Evolutionary conservation across 2,888 invertebrate genomes (phyloP), one percentile per base, ranked within the genome.

Genomic region (Drosophila sordidapex): DNA sequence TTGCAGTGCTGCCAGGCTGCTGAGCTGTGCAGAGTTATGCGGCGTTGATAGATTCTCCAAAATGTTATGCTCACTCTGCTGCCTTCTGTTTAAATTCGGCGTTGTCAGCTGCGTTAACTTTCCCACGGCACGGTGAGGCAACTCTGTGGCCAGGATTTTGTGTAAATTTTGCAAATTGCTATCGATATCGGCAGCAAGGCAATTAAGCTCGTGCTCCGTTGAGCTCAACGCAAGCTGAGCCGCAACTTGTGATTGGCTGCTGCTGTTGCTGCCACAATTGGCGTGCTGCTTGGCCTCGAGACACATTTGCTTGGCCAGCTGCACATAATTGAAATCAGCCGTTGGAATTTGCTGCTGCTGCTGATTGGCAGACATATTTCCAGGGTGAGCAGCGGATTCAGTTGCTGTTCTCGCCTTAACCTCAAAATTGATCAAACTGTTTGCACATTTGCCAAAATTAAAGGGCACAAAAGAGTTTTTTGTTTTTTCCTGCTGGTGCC

Each of bases 401-500:
- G 62, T 29, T 11, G 40, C 29, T 10, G 4, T 25, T 49, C 33
- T n/a, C 3, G 33, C 25, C 2, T 7, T 31, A 29, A 43, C 18
- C 8, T 18, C 4, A 2, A 35, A 48, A 0, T 48, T 56, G 0
- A 89, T 53, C 2, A 68, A 58, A 7, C 8, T 57, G 15, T 57
- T 70, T 2, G 82, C 85, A 3, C 54, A 71, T 40, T 58, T 76
- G 1, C 86, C 86, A 36, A 86, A 82, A 60, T 86, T 86, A 10
- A 89, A 86, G 1, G 62, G 64, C 1, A 3, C 25, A n/a, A 48
- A 73, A 1, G 5, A 8, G 13, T 0, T 21, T 10, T n/a, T 43
- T 0, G 29, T 35, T 11, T 25, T 3, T 13, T 15, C 51, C 1
- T 40, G 21, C 2, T 46, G 51, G 21, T 40, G 31, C n/a, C 56